Base-by-base conservation (phyloP, 2,888 invertebrate species). In the Willowsia nigromaculata region DNA sequence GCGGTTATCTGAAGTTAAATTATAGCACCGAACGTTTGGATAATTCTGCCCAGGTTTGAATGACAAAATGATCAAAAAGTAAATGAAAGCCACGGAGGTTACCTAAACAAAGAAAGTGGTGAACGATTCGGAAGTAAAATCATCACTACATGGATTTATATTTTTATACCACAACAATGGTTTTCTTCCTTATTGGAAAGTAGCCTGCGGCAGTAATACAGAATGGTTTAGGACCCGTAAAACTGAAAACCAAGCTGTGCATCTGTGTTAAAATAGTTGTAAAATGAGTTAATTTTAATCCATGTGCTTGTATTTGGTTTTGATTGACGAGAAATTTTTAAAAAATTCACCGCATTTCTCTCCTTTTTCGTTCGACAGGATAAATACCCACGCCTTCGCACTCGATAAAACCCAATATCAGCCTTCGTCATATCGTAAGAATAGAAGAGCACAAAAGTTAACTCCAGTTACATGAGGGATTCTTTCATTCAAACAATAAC, bases 161-260 rank as follows among this genome's bases (percentile, higher is more conserved):
- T 68, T 27, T 27, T 43, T 50, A 18, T 84, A 84, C 84, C 74
- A 56, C 62, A 59, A 85, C 18, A 18, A 85, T 76, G 13, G 62
- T 76, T 43, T 85, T 76, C 76, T 85, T 85, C n/a, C 62, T 15
- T 4, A 85, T 43, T 13, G 85, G 76, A 85, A 85, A 85, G 27
- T 62, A 85, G 13, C 62, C 62, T 15, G 85, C 85, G 0, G 85
- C 85, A 1, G 85, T 85, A 33, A 85, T 76, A 15, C 76, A 56
- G n/a, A 85, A 85, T 7, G 40, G 76, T 13, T 85, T 85, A 0
- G 85, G 85, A 15, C 85, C 85, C 9, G 85, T 85, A n/a, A 85
- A 85, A 33, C 85, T 85, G 37, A 85, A 85, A 0, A 85, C 85
- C 27, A 85, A 62, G n/a, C 47, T 47, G 62, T 85, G 85, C 85